Base-by-base conservation (phyloP, 2,113 vertebrate species). In the Xyrauchen texanus region DNA sequence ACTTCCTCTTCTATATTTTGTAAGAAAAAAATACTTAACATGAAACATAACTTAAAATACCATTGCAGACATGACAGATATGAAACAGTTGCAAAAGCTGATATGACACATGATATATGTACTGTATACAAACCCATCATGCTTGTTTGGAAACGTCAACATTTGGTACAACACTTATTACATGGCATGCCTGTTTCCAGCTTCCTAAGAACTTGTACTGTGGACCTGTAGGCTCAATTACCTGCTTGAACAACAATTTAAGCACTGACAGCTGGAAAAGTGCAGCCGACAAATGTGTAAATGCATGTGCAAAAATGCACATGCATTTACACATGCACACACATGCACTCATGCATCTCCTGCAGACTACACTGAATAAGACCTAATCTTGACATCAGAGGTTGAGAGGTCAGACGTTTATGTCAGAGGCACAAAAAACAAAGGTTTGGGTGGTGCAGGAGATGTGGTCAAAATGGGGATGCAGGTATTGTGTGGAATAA, bases 181-280 rank as follows among this genome's bases (percentile, higher is more conserved):
- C 57, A 52, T 51, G 34, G 49, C 42, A 12, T 61, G 13, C 11
- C 44, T 42, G 53, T 49, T n/a, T 5, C 55, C 13, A 2, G n/a
- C 5, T 78, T 53, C n/a, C 58, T 42, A 6, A 46, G 44, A 57
- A 81, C 78, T 82, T 53, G 45, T 72, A 82, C 70, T 70, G 65
- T 82, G 21, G 8, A 71, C 7, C 69, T 73, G 8, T 3, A 34
- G 69, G 78, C 64, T 45, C 4, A 46, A 81, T n/a, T 8, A 42
- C 55, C 11, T 34, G 3, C 21, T 12, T 63, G 34, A 15, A 34
- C 11, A 62, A 51, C 46, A 63, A 51, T 42, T 63, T 52, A 52
- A n/a, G 2, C 6, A 16, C 46, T 72, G 70, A 72, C 84, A 77
- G 83, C 61, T 84, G 72, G 83, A 62, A 67, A 6, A 4, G 61